Base-by-base conservation (phyloP, 2,797 vertebrate genomes). In the Sphaeramia orbicularis region DNA sequence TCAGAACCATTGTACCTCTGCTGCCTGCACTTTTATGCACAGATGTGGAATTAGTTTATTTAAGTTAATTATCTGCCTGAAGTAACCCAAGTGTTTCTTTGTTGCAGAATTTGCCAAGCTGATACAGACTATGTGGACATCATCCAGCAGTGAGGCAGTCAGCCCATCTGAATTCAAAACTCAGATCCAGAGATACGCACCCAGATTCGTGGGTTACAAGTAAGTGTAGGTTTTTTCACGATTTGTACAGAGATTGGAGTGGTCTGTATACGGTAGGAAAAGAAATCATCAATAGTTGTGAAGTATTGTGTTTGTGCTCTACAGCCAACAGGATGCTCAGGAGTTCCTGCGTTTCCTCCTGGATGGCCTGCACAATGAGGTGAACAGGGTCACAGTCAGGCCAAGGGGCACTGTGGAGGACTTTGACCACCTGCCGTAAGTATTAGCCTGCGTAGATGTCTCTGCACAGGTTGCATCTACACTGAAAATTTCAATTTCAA, bases 81-180 rank as follows among this genome's bases (percentile, higher is more conserved):
- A 41, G n/a, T 83, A 62, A 80, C 27, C 0, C n/a, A 1, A 18
- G 24, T 68, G 2, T 76, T 30, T 78, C 9, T 73, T 27, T 81
- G 49, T 43, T 37, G 19, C 47, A 99, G 98, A 99, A 90, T 99
- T 99, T 84, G 96, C 97, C 83, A 98, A 96, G 91, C 94, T 99
- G 82, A 94, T 98, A n/a, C 97, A 98, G 91, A 94, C 96, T 45
- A 93, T 99, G 87, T 99, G 98, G 98, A 96, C 96, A 3, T 96
- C 95, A 0, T 94, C 95, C 37, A 95, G 94, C 89, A 96, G 95
- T 0, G 98, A 99, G 0, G 95, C 95, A 0, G 95, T 99, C 90
- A 97, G 97, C 83, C 98, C 98, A 1, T 99, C 96, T 0, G 97
- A 99, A 75, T 99, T 99, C 89, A 99, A 99, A 92, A 99, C 96